Evolutionary conservation across 2,888 invertebrate genomes (phyloP).

Genomic region (Campaea margaritaria): DNA sequence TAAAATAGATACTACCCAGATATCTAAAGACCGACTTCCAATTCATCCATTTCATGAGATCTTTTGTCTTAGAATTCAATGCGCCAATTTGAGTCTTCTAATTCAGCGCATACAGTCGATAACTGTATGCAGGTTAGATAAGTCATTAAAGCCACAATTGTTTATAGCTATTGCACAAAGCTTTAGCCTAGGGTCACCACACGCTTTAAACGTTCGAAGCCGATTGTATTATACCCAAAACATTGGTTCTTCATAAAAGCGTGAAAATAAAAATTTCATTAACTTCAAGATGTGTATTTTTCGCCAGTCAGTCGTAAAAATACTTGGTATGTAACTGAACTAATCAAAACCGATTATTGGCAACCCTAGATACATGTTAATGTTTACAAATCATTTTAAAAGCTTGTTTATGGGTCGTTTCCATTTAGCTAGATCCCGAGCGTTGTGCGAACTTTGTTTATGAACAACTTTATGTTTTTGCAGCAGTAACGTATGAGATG

Average conservation of each 20-base stretch:
- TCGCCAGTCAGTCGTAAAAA: neutral
- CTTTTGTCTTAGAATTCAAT: slow-evolving; percentile 1
- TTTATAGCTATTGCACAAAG: slow-evolving; percentile 44
- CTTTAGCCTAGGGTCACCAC: slow-evolving; percentile 26
- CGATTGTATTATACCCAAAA: neutral
- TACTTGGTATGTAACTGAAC: neutral
- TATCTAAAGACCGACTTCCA: neutral
- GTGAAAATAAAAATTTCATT: neutral
- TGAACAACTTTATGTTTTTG: neutral
- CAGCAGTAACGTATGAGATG: neutral
- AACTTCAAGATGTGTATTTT: neutral
- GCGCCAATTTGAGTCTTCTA: slow-evolving; percentile 8
- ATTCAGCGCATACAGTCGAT: slow-evolving; percentile 16
- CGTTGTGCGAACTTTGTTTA: slow-evolving; percentile 11
- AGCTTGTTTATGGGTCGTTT: slow-evolving; percentile 51
- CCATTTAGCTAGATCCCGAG: slow-evolving; percentile 45
- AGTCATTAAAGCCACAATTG: slow-evolving; percentile 36
- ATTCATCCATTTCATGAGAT: slow-evolving; percentile 14
- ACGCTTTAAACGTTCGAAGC: neutral
- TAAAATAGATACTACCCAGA: slow-evolving; percentile 16
- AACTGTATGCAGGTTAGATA: slow-evolving; percentile 15
- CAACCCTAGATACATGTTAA: slow-evolving; percentile 30
- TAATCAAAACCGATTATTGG: neutral
- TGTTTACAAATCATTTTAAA: slow-evolving; percentile 55
- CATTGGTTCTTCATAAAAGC: neutral